Base-by-base conservation (phyloP, 2,113 vertebrate genomes). In the Craseonycteris thonglongyai region DNA sequence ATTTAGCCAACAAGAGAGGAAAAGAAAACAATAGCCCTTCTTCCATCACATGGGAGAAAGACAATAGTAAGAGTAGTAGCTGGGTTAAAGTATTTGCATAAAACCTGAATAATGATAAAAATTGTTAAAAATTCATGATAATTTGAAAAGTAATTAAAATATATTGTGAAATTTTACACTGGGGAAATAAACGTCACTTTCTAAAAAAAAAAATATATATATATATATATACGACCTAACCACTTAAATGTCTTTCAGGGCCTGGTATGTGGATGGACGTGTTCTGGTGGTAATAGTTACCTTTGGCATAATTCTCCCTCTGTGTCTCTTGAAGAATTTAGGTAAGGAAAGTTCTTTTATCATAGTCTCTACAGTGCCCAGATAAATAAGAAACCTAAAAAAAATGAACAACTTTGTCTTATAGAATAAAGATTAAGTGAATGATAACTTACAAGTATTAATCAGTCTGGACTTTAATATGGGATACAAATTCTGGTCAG, bases 271-370 rank as follows among this genome's bases (percentile, higher is more conserved):
- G 96, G 99, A 99, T 82, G 99, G 99, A 30, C 98, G 99, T 49
- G 87, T 99, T 94, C 98, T 99, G 83, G 99, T 99, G 78, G 98
- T 99, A 71, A 51, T 98, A 2, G 99, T 99, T n/a, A 99, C 99
- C 0, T 75, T 99, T 66, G 97, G 94, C 88, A 98, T 99, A 49
- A 99, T 99, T 89, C 98, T 99, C 66, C 99, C 99, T 6, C 98
- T 99, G 96, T 99, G 99, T 96, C 99, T 99, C 91, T 98, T 99
- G 97, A 99, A 99, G 97, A 99, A 99, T 84, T 98, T 99, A 54
- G 99, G 99, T 99, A 98, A 99, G 99, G 97, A 95, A 54, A 89
- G n/a, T 59, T 30, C 59, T 84, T 96, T 97, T 83, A 21, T 21
- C 11, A 3, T 94, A 58, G n/a, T 28, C 13, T 42, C 14, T 74